Conservation (phyloP, 2,888 invertebrate species). For the Aphodius sticticus region DNA sequence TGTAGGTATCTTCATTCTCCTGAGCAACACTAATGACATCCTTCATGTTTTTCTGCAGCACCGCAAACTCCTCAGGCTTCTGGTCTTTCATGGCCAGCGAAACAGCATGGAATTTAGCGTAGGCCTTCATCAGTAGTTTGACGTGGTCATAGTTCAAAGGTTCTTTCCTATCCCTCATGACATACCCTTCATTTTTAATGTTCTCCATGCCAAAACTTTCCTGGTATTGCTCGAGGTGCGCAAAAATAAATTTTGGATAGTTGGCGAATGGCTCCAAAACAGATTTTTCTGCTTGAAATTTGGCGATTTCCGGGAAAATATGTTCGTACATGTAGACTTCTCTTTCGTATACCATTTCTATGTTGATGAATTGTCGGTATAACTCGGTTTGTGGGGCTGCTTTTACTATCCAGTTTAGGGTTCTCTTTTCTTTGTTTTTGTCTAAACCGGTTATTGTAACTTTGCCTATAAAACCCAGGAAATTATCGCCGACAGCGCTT, state of each 20-base stretch:
- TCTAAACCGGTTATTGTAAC: slow-evolving; percentile 36
- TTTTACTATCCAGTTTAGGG: slow-evolving; percentile 48
- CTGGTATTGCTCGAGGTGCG: slow-evolving; percentile 36
- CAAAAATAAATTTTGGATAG: slow-evolving; percentile 39
- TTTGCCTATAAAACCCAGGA: slow-evolving; percentile 43
- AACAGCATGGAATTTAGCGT: slow-evolving; percentile 49
- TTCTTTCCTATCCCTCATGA: slow-evolving; percentile 41
- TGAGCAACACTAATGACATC: slow-evolving; percentile 28
- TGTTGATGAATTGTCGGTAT: slow-evolving; percentile 42
- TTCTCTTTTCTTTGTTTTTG: slow-evolving; percentile 32
- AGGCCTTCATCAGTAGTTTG: slow-evolving; percentile 45
- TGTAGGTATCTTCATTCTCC: neutral
- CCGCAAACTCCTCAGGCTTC: slow-evolving; percentile 43
- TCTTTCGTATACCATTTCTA: slow-evolving; percentile 44
- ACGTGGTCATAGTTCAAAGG: slow-evolving; percentile 49
- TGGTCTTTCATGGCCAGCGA: slow-evolving; percentile 48
- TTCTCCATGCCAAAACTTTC: slow-evolving; percentile 47
- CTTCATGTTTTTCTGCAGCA: slow-evolving; percentile 37
- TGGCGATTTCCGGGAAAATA: slow-evolving; percentile 45
- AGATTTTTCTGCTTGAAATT: slow-evolving; percentile 43
- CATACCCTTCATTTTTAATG: slow-evolving; percentile 46
- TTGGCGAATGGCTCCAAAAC: slow-evolving; percentile 40
- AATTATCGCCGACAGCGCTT: slow-evolving; percentile 35
- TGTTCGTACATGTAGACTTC: slow-evolving; percentile 50
- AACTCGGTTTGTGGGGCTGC: slow-evolving; percentile 43